Conservation (phyloP, 2,888 invertebrate genomes). For the Ernsta delagoae region DNA sequence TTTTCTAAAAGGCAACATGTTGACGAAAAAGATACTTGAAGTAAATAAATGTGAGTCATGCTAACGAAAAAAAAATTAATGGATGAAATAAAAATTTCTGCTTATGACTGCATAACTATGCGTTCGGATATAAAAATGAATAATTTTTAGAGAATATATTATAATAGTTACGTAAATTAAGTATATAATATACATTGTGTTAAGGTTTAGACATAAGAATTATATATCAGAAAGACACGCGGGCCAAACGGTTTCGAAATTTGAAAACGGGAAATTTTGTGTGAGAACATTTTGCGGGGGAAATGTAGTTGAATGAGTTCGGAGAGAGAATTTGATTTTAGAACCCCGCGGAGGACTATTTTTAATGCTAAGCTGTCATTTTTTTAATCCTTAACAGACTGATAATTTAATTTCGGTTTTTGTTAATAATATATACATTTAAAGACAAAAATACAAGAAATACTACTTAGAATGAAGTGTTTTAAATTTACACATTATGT, state of each 20-base stretch:
- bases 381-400: too few relatives aligned
- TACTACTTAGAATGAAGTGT: too few relatives aligned
- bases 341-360: too few relatives aligned
- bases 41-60: constrained; percentile 75
- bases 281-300: constrained; percentile 4
- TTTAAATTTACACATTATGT: too few relatives aligned
- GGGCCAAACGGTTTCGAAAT: constrained; percentile 75
- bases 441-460: too few relatives aligned
- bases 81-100: constrained; percentile 60
- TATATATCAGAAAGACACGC: constrained; percentile 68
- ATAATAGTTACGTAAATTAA: constrained; percentile 53
- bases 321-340: background rate
- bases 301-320: constrained; percentile 8
- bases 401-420: too few relatives aligned
- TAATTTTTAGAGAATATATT: constrained; percentile 71
- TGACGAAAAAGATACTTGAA: constrained; percentile 42
- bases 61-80: constrained; percentile 53
- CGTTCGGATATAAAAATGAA: constrained; percentile 57
- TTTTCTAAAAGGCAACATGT: constrained; percentile 26
- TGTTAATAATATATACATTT: too few relatives aligned
- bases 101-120: constrained; percentile 71
- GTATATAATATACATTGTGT: constrained; percentile 44
- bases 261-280: constrained; percentile 20
- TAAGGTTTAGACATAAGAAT: constrained; percentile 51
- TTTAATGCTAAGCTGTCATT: too few relatives aligned